Evolutionary conservation across 2,888 invertebrate genomes (phyloP).

Genomic region (Junonia oenone): DNA sequence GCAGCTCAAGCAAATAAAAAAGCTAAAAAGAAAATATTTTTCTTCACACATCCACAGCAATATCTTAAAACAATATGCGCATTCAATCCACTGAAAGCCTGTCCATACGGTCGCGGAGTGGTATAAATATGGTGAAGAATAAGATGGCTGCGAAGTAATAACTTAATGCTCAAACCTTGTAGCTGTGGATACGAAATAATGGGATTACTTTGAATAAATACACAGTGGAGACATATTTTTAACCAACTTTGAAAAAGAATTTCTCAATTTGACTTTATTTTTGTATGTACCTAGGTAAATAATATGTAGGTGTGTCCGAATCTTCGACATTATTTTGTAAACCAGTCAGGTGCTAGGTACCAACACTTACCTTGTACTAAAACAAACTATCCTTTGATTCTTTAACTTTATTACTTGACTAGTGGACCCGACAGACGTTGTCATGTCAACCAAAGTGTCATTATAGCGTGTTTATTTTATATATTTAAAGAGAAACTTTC

Average conservation of each 20-base stretch:
- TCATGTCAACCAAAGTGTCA: no score
- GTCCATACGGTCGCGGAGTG: slow-evolving; percentile 10
- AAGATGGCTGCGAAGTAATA: slow-evolving; percentile 28
- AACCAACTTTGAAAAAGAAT: background rate
- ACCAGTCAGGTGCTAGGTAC: no score
- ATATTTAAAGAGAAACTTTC: no score
- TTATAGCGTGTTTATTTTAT: no score
- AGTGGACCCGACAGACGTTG: no score
- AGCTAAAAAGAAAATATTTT: background rate
- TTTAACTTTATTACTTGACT: no score
- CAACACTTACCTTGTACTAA: no score
- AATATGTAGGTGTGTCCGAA: no score
- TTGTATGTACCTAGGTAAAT: no score
- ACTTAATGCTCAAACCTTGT: slow-evolving; percentile 27
- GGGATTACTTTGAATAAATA: background rate
- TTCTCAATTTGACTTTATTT: background rate
- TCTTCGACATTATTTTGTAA: no score
- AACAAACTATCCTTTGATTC: no score
- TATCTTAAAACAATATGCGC: slow-evolving; percentile 24
- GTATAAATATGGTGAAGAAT: slow-evolving; percentile 10
- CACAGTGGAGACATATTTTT: background rate
- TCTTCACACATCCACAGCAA: background rate
- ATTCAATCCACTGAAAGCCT: slow-evolving; percentile 24
- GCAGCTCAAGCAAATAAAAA: background rate
- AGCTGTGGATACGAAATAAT: background rate